Percentiles rank a stretch among this genome's conserved stretches.
These are phyloP conservation scores for Rhynchotus rufescens DNA, from an alignment of 2,797 vertebrate species.

Conservation along the genomic window DNA sequence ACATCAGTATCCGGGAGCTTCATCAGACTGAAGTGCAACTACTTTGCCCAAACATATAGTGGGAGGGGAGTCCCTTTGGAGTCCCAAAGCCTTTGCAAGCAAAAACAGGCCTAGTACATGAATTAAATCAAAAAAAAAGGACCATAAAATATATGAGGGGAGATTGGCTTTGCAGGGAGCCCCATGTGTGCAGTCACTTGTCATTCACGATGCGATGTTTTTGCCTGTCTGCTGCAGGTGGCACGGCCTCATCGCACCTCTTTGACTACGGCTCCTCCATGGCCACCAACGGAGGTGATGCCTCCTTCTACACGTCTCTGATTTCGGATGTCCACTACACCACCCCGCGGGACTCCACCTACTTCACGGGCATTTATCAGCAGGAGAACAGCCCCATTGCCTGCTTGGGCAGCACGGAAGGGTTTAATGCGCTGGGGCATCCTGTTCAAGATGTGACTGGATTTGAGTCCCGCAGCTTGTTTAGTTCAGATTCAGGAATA, in stretches of 20 bases:
- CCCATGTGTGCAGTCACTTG: background rate
- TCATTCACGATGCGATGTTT: background rate
- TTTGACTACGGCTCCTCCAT: slow-evolving; percentile 73
- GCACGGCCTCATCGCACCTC: slow-evolving; percentile 75
- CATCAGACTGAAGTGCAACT: background rate
- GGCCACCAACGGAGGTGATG: slow-evolving; percentile 80
- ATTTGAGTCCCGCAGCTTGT: slow-evolving; percentile 84
- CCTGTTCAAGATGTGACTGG: slow-evolving; percentile 83
- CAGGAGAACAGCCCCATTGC: slow-evolving; percentile 74
- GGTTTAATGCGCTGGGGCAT: slow-evolving; percentile 50
- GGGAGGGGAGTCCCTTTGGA: background rate
- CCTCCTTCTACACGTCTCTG: slow-evolving; percentile 92
- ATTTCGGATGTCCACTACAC: slow-evolving; percentile 86
- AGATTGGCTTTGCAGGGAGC: background rate
- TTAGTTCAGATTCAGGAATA: slow-evolving; percentile 89
- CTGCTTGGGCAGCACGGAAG: slow-evolving; percentile 74
- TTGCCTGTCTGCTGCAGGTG: slow-evolving; percentile 79
- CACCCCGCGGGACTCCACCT: slow-evolving; percentile 83
- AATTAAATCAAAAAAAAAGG: background rate
- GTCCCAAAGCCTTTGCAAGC: background rate
- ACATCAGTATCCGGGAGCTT: slow-evolving; percentile 3
- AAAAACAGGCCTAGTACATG: background rate
- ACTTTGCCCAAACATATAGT: background rate
- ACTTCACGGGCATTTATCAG: slow-evolving; percentile 87
- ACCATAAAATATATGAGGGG: background rate